Percentiles rank a stretch among this genome's conserved stretches.
phyloP scores from a whole-genome alignment of 2,888 invertebrate genomes.

The Nomada flava region DNA sequence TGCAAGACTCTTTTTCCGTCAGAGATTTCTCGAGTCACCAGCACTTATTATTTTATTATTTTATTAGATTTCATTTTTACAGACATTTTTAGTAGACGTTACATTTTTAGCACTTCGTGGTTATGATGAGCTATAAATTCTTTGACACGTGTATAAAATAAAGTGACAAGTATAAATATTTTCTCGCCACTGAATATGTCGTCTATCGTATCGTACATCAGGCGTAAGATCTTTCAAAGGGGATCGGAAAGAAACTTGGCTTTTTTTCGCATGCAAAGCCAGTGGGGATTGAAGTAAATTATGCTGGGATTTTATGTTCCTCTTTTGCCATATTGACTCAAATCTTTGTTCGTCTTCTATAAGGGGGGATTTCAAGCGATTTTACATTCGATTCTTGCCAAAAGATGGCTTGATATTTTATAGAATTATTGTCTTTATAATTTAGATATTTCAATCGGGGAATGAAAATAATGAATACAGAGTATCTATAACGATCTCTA shows the following conservation, averaged over 20 bases:
- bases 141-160: neutral
- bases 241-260: neutral
- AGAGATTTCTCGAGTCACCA: neutral
- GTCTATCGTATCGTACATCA: neutral
- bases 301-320: constrained; percentile 9
- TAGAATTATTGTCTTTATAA: neutral
- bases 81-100: neutral
- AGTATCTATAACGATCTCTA: too few species aligned
- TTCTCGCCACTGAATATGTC: too few species aligned
- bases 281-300: constrained; percentile 21
- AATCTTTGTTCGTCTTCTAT: constrained; percentile 16
- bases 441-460: too few species aligned
- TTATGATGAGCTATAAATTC: too few species aligned
- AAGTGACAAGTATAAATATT: neutral
- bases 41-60: neutral
- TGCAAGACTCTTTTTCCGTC: neutral
- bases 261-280: neutral
- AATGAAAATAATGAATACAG: too few species aligned
- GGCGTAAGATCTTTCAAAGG: neutral
- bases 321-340: neutral
- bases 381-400: constrained; percentile 20
- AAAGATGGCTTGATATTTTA: neutral
- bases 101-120: too few species aligned
- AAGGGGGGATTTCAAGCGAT: constrained; percentile 2
- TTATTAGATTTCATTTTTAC: constrained; percentile 2